Evolutionary conservation across 2,888 invertebrate genomes (phyloP), one percentile per base, ranked within the genome.

Genomic region (Sphinx pinastri): DNA sequence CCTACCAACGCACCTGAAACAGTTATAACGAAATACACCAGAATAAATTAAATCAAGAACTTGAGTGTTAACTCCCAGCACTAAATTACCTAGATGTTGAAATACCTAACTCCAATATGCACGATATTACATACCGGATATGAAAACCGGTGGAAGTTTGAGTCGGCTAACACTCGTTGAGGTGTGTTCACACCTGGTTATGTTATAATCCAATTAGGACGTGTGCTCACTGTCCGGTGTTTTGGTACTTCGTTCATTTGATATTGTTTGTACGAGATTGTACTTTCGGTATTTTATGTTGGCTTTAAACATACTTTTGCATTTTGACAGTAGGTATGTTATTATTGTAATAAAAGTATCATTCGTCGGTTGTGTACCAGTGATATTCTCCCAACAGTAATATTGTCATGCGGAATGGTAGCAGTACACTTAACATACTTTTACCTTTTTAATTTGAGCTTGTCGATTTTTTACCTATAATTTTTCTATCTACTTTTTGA

Each of bases 51-150:
- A 63, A 63, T 49, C 63, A 47, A 12, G 60, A 63, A 63, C 63
- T 49, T 12, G 49, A 63, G 49, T 47, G 63, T 47, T 63, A 63
- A 49, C 16, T 63, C 47, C 16, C 47, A 63, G 49, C 49, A 63
- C 49, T 63, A 63, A 19, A 63, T 63, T 63, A 63, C 6, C 63
- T 63, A 19, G 47, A 49, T 63, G 63, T 63, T 63, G 63, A 63
- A 63, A 45, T 59, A n/a, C 60, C 16, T 16, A 60, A 60, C 60
- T 60, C 45, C 45, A 60, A 60, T 47, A 49, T 63, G 47, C 63
- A 63, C 63, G 55, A 57, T 57, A 47, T 68, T 68, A 68, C 57
- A 68, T 57, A 16, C 38, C 68, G 68, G 68, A 68, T 68, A 57
- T 68, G 68, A 47, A 68, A 68, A 68, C 68, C 57, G 68, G 14